Evolutionary conservation across 1,140 invertebrate species (phyloP).

Genomic region (Arion vulgaris): DNA sequence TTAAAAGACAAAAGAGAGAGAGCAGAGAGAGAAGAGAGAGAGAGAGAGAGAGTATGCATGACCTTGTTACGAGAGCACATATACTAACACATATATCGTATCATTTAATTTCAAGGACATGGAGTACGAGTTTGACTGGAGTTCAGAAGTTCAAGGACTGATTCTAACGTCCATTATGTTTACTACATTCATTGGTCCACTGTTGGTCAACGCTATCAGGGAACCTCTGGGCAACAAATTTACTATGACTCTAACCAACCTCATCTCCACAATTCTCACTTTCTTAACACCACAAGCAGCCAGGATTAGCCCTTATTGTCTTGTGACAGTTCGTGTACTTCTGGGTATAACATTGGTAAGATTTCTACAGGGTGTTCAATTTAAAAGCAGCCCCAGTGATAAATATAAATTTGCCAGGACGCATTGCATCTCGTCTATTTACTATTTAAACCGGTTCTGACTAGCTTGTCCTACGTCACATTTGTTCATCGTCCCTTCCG

Average conservation of each 20-base stretch:
- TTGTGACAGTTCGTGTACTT: neutral
- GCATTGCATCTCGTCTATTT: too few species aligned
- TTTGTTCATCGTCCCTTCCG: too few species aligned
- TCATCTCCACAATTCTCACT: neutral
- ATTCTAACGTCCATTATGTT: neutral
- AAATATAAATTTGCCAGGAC: too few species aligned
- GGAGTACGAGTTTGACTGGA: neutral
- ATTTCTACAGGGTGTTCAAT: too few species aligned
- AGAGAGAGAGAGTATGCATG: too few species aligned
- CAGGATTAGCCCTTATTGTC: neutral
- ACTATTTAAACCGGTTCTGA: too few species aligned
- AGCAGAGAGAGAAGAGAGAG: too few species aligned
- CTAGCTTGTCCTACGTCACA: too few species aligned
- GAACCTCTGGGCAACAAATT: neutral
- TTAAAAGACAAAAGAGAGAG: too few species aligned
- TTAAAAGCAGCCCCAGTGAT: too few species aligned
- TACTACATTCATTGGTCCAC: neutral
- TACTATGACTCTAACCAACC: neutral
- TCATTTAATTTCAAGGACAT: neutral
- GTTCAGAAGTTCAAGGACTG: neutral
- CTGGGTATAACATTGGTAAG: neutral
- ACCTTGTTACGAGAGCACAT: too few species aligned
- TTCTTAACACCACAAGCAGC: neutral
- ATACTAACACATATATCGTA: too few species aligned
- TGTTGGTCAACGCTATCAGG: neutral